A percentile compares a stretch with the other conserved stretches of the same genome.
Evolutionary conservation across 2,888 invertebrate genomes (phyloP).

Genomic region (Euphydryas editha): DNA sequence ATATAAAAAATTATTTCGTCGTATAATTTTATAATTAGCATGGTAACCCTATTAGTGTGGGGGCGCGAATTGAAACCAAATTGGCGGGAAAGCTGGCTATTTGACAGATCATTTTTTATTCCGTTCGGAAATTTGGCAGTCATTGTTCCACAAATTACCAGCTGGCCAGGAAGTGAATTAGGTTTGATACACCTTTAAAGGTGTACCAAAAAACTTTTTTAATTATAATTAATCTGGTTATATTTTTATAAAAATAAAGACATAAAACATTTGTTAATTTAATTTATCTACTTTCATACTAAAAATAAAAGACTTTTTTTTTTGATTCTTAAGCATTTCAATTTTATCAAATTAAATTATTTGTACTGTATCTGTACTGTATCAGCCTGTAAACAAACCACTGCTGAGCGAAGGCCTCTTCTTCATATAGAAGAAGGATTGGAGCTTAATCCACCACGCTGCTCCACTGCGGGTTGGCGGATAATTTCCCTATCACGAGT

Average conservation of each 20-base stretch:
- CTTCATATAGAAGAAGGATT: no score
- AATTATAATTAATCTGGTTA: constrained; percentile 29
- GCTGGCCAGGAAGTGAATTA: constrained; percentile 72
- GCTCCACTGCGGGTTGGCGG: no score
- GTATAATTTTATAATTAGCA: constrained; percentile 1
- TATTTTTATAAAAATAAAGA: background rate
- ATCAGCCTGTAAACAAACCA: no score
- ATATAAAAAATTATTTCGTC: background rate
- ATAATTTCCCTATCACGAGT: no score
- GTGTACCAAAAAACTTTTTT: constrained; percentile 27
- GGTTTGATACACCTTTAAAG: constrained; percentile 32
- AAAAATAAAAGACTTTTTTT: background rate
- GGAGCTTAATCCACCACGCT: no score
- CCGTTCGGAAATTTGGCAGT: constrained; percentile 68
- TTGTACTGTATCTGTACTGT: no score
- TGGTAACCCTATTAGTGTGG: constrained; percentile 62
- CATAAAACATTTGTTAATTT: no score
- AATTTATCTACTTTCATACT: background rate
- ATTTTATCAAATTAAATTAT: no score
- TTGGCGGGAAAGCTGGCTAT: constrained; percentile 75
- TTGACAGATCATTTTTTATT: constrained; percentile 82
- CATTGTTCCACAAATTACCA: constrained; percentile 74
- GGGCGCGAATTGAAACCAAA: constrained; percentile 71
- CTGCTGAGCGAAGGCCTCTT: no score
- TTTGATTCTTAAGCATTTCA: no score